Conservation (phyloP, 23 tunicate genomes). For the Phallusia fumigata region DNA sequence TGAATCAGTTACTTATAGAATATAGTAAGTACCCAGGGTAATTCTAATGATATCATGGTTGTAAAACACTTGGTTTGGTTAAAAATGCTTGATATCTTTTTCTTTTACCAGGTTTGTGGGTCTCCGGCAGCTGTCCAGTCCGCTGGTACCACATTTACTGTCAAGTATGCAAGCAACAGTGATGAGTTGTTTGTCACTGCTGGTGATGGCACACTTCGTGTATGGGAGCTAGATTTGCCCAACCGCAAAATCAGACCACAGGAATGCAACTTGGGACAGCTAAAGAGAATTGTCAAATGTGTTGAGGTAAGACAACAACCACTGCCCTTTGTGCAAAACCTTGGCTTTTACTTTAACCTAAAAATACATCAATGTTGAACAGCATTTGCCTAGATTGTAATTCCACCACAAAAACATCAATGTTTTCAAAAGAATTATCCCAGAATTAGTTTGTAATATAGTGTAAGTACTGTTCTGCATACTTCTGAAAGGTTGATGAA, state of each 20-base stretch:
- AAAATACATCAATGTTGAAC: too few relatives aligned
- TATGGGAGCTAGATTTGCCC: constrained; percentile 79
- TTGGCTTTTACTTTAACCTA: too few relatives aligned
- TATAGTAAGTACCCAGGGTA: too few relatives aligned
- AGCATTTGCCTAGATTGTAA: too few relatives aligned
- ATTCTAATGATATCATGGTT: too few relatives aligned
- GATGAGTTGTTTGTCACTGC: constrained; percentile 88
- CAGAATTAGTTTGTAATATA: too few relatives aligned
- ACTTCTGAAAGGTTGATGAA: constrained; percentile 50
- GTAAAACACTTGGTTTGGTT: too few relatives aligned
- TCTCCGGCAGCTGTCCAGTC: constrained; percentile 83
- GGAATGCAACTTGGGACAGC: constrained; percentile 91
- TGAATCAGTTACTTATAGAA: too few relatives aligned
- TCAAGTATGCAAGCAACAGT: constrained; percentile 51
- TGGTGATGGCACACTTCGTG: constrained; percentile 88
- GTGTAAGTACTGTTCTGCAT: neutral
- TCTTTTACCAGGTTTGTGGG: constrained; percentile 66
- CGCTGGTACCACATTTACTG: constrained; percentile 71
- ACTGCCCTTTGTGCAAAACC: too few relatives aligned
- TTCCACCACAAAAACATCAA: too few relatives aligned
- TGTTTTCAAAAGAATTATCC: too few relatives aligned
- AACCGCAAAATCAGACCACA: constrained; percentile 85
- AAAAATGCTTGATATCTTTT: too few relatives aligned
- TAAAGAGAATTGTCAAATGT: constrained; percentile 83
- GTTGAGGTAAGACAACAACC: constrained; percentile 51